phyloP scores from a whole-genome alignment of 2,113 vertebrate genomes.

The Columbina picui region DNA sequence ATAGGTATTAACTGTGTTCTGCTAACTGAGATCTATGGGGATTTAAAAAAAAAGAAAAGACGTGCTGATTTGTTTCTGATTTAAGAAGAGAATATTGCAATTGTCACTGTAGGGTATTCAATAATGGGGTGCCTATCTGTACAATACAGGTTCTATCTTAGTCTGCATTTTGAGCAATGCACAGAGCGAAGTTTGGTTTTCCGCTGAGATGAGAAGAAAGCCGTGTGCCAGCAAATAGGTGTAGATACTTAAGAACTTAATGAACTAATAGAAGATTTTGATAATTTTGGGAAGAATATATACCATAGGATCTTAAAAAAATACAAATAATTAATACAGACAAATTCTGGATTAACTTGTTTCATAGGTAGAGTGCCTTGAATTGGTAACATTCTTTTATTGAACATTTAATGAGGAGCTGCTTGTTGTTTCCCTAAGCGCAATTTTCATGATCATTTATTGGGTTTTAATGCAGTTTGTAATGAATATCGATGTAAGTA shows the following conservation, averaged over 20 bases:
- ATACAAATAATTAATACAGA: neutral
- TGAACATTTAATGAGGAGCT: neutral
- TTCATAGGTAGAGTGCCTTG: neutral
- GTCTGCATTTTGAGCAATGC: neutral
- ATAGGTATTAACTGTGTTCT: neutral
- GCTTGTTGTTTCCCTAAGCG: neutral
- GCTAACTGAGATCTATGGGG: neutral
- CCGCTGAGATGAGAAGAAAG: neutral
- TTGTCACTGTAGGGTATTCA: neutral
- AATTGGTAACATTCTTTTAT: neutral
- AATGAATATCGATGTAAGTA: neutral
- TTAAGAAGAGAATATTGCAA: neutral
- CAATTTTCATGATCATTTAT: neutral
- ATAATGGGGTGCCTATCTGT: fast-evolving
- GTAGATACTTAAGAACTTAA: neutral
- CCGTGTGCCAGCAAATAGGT: neutral
- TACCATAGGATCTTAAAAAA: neutral
- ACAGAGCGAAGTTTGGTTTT: neutral
- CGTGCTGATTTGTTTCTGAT: neutral
- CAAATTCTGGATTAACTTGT: neutral
- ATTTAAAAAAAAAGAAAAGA: neutral
- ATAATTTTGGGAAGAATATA: neutral
- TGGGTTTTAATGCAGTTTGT: neutral
- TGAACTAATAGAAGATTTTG: neutral
- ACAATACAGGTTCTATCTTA: neutral